Percentiles rank a stretch among this genome's conserved stretches.
These are phyloP conservation scores for Nerophis lumbriciformis DNA, from an alignment of 2,113 vertebrate species.

Conservation along the genomic window DNA sequence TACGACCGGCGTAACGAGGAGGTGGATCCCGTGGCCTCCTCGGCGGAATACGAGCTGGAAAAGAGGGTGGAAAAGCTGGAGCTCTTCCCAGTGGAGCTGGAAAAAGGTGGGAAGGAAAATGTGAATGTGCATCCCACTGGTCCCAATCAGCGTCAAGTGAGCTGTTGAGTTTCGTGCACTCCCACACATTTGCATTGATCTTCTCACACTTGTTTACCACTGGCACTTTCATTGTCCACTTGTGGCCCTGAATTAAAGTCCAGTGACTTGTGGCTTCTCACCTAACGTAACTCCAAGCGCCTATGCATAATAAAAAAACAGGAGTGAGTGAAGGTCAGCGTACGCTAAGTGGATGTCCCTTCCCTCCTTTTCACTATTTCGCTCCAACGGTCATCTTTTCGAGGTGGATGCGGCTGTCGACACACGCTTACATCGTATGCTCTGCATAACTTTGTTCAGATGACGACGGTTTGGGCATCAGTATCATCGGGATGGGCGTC, in stretches of 20 bases:
- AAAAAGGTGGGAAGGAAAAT: conserved; percentile 81
- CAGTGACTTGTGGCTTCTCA: conserved; percentile 23
- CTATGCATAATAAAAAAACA: conserved; percentile 45
- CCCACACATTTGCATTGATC: background rate
- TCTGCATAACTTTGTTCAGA: conserved; percentile 69
- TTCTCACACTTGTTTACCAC: conserved; percentile 18
- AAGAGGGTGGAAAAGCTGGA: conserved; percentile 98
- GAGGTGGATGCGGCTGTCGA: background rate
- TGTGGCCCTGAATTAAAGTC: conserved; percentile 29
- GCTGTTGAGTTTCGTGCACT: conserved; percentile 3
- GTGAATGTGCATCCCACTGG: background rate
- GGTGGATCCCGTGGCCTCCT: conserved; percentile 95
- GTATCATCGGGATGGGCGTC: conserved; percentile 99
- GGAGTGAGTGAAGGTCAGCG: conserved; percentile 12
- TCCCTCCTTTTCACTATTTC: conserved; percentile 17
- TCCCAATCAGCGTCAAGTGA: background rate
- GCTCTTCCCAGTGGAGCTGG: conserved; percentile 93
- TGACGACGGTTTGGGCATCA: conserved; percentile 95
- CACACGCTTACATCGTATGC: background rate
- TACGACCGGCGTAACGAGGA: conserved; percentile 96
- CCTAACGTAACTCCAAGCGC: conserved; percentile 37
- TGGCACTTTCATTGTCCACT: conserved; percentile 14
- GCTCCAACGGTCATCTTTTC: background rate
- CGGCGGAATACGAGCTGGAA: conserved; percentile 95
- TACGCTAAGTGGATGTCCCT: conserved; percentile 6